Evolutionary conservation across 2,888 invertebrate genomes (phyloP).

Genomic region (Cosmopolites sordidus): DNA sequence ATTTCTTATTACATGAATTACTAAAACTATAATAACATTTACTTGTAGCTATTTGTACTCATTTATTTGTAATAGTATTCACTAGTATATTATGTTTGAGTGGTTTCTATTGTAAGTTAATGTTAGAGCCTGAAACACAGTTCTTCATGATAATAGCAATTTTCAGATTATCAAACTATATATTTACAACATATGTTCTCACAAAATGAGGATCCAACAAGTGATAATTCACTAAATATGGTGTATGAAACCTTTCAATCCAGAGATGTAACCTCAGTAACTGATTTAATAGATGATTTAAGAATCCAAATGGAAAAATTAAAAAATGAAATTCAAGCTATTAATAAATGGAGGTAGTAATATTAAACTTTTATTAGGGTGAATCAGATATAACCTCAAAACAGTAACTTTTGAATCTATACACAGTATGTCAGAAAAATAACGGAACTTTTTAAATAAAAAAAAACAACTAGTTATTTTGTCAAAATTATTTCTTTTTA

Average conservation of each 20-base stretch:
- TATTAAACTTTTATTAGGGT: background rate
- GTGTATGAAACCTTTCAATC: background rate
- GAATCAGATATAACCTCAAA: too few species aligned
- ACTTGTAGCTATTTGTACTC: conserved; percentile 19
- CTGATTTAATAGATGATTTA: background rate
- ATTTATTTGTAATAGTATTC: conserved; percentile 12
- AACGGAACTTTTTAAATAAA: too few species aligned
- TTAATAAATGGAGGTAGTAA: conserved; percentile 16
- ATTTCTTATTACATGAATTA: too few species aligned
- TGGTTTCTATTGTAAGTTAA: conserved; percentile 23
- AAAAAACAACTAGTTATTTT: too few species aligned
- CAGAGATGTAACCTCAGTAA: background rate
- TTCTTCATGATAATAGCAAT: too few species aligned
- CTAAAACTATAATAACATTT: background rate
- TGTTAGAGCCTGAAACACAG: too few species aligned
- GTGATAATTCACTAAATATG: background rate
- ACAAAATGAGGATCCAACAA: background rate
- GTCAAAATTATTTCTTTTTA: too few species aligned
- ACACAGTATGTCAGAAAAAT: too few species aligned
- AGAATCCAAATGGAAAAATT: conserved; percentile 5
- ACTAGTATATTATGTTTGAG: conserved; percentile 13
- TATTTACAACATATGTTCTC: conserved; percentile 3
- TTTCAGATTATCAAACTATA: conserved; percentile 16
- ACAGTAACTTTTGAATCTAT: too few species aligned
- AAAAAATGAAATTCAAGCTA: conserved; percentile 9